Evolutionary conservation across 1,140 invertebrate genomes (phyloP).

Genomic region (Drosophila bocki): DNA sequence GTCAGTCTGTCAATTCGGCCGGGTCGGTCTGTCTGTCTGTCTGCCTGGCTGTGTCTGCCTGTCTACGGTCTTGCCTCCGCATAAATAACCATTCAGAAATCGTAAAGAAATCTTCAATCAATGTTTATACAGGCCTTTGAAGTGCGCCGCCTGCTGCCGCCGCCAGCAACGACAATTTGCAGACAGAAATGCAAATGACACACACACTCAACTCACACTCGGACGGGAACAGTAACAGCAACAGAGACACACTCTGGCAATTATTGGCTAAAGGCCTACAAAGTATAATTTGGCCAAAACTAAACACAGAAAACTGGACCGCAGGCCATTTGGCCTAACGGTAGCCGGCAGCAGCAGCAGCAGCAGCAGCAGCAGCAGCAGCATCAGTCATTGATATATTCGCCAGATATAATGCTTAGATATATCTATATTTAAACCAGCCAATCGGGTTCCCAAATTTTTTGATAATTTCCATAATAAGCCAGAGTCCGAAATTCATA

Average conservation of each 20-base stretch:
- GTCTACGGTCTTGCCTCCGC: constrained; percentile 67
- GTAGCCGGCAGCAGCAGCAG: constrained; percentile 11
- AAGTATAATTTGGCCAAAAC: constrained; percentile 32
- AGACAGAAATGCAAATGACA: constrained; percentile 80
- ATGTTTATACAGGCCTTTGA: constrained; percentile 82
- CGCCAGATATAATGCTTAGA: background rate
- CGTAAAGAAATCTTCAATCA: constrained; percentile 84
- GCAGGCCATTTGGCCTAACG: constrained; percentile 28
- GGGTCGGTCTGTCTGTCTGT: constrained; percentile 6
- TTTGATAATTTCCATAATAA: constrained; percentile 25
- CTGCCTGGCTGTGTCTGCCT: constrained; percentile 4
- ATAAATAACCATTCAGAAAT: constrained; percentile 84
- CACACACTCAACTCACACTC: constrained; percentile 42
- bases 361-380: background rate
- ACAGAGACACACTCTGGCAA: constrained; percentile 21
- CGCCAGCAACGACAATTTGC: constrained; percentile 75
- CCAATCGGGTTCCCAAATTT: constrained; percentile 20
- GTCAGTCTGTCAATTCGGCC: constrained; percentile 52
- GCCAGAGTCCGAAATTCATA: constrained; percentile 25
- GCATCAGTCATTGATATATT: constrained; percentile 8
- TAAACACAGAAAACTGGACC: constrained; percentile 1
- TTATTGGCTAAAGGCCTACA: constrained; percentile 37
- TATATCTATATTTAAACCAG: constrained; percentile 26
- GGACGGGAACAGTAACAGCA: constrained; percentile 2
- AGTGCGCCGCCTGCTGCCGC: constrained; percentile 58